Percentiles rank a stretch among this genome's conserved stretches.
Conservation (phyloP, 2,113 vertebrate species). For the Nothobranchius kuhntae region DNA sequence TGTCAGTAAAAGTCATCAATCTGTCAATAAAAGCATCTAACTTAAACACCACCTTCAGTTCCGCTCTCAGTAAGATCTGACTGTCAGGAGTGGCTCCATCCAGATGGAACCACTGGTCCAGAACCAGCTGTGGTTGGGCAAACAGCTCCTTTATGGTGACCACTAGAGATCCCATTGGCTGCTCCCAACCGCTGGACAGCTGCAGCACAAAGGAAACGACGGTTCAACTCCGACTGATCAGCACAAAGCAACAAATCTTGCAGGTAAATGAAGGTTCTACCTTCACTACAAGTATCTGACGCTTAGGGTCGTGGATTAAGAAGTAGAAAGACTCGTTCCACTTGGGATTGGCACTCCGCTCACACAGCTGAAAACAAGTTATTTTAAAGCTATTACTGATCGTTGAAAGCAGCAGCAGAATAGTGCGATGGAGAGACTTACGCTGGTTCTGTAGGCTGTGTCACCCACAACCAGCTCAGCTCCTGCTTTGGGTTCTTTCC, state of each 20-base stretch:
- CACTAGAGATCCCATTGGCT: slow-evolving; percentile 83
- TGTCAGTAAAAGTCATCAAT: background rate
- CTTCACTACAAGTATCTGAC: slow-evolving; percentile 86
- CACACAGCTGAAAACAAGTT: slow-evolving; percentile 71
- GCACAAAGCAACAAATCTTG: background rate
- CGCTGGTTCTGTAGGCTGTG: slow-evolving; percentile 83
- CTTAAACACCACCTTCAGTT: slow-evolving; percentile 80
- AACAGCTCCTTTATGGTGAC: slow-evolving; percentile 83
- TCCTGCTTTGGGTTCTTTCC: slow-evolving; percentile 84
- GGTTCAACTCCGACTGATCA: background rate
- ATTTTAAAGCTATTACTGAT: background rate
- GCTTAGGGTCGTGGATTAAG: slow-evolving; percentile 81
- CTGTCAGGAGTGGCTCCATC: slow-evolving; percentile 73
- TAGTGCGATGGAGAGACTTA: slow-evolving; percentile 44
- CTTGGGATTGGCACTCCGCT: slow-evolving; percentile 77
- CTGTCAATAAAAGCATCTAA: background rate
- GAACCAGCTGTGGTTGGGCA: slow-evolving; percentile 71
- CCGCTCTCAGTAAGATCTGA: slow-evolving; percentile 85
- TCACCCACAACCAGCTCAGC: slow-evolving; percentile 80
- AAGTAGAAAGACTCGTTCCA: slow-evolving; percentile 89
- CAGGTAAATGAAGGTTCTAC: slow-evolving; percentile 56
- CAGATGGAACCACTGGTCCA: slow-evolving; percentile 86
- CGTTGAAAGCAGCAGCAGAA: background rate
- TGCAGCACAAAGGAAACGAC: slow-evolving; percentile 20
- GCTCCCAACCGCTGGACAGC: slow-evolving; percentile 79